phyloP scores from a whole-genome alignment of 2,113 vertebrate species.

The Monarcha castaneiventris region DNA sequence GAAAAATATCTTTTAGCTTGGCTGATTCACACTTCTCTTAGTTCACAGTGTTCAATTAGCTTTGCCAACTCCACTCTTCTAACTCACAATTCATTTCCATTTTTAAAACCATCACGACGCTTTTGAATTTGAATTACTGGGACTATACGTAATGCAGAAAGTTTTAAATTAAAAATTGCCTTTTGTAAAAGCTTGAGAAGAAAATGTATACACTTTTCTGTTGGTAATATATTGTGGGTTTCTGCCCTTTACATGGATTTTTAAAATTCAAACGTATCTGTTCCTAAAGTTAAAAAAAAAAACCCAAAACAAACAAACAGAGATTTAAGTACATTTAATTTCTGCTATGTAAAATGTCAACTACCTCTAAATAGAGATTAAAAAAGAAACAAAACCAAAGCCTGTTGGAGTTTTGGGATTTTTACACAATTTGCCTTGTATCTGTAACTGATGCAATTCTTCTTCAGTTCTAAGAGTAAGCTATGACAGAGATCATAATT shows the following conservation, averaged over 20 bases:
- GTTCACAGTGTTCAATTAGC: background rate
- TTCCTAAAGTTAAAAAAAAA: background rate
- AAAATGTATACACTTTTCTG: background rate
- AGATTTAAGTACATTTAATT: background rate
- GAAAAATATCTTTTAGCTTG: background rate
- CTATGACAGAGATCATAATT: background rate
- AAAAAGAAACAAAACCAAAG: background rate
- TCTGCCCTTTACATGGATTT: background rate
- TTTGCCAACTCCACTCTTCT: background rate
- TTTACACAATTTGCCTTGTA: constrained; percentile 36
- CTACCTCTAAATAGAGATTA: background rate
- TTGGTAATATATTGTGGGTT: background rate
- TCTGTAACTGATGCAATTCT: background rate
- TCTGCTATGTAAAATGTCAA: background rate
- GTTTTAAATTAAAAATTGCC: background rate
- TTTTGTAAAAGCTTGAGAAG: background rate
- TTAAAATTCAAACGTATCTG: background rate
- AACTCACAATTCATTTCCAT: background rate
- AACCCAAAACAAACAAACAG: no score
- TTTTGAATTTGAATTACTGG: background rate
- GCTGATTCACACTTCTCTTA: no score
- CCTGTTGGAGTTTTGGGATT: background rate
- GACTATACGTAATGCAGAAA: background rate
- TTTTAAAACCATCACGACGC: background rate
- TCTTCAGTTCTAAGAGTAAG: constrained; percentile 18